These are phyloP conservation scores for Apistogramma diplotaenia DNA, from an alignment of 2,113 vertebrate genomes.

Conservation along the genomic window DNA sequence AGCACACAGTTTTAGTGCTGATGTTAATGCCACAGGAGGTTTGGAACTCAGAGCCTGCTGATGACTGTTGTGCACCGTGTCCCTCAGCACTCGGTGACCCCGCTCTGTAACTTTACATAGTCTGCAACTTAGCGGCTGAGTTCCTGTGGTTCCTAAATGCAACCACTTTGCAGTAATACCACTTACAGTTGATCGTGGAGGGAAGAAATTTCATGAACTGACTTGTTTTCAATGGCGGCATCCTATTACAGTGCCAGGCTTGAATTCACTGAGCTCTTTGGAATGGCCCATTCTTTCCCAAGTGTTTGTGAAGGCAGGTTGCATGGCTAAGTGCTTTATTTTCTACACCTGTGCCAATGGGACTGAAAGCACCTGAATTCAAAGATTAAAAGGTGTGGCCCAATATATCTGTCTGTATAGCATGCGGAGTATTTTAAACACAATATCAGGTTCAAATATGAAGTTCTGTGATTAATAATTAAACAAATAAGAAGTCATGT, in stretches of 20 bases:
- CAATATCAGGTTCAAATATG: background rate
- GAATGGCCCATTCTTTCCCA: background rate
- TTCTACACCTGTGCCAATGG: background rate
- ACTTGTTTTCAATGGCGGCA: background rate
- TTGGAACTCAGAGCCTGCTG: background rate
- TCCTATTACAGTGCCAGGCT: background rate
- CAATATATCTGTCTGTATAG: background rate
- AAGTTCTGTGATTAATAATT: background rate
- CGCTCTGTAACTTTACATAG: background rate
- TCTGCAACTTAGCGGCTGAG: background rate
- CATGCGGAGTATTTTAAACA: background rate
- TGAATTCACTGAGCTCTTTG: background rate
- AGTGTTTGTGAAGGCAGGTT: background rate
- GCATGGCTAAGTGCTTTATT: rapidly evolving
- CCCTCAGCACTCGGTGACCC: background rate
- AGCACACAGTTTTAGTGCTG: background rate
- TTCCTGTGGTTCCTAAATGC: background rate
- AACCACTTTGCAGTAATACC: background rate
- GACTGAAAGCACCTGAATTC: background rate
- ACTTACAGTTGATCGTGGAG: background rate
- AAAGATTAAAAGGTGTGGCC: background rate
- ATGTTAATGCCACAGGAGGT: background rate
- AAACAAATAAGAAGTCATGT: background rate
- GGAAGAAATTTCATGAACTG: background rate
- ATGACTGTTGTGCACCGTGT: background rate